phyloP scores from a whole-genome alignment of 2,888 invertebrate species.

The Pyralis farinalis region DNA sequence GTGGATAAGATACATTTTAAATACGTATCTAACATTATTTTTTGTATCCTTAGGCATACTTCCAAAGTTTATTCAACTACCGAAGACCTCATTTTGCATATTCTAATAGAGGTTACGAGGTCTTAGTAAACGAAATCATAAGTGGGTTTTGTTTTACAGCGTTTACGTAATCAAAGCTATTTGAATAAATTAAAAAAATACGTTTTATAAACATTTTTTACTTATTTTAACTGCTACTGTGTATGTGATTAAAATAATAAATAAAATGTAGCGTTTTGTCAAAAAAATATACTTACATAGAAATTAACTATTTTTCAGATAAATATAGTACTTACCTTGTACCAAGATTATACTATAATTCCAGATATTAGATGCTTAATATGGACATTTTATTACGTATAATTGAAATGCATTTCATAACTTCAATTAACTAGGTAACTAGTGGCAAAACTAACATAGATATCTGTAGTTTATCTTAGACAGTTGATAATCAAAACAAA shows the following conservation, averaged over 20 bases:
- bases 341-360: too few relatives aligned
- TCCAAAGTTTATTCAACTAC: constrained; percentile 53
- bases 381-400: too few relatives aligned
- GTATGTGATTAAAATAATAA: too few relatives aligned
- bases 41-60: constrained; percentile 10
- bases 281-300: too few relatives aligned
- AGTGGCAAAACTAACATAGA: background rate
- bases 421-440: background rate
- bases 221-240: too few relatives aligned
- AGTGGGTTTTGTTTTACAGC: constrained; percentile 5
- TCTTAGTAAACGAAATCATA: constrained; percentile 34
- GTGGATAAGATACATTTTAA: too few relatives aligned
- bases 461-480: background rate
- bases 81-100: constrained; percentile 38
- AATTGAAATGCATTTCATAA: background rate
- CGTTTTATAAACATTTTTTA: too few relatives aligned
- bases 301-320: too few relatives aligned
- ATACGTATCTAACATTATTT: too few relatives aligned
- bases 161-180: background rate
- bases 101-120: constrained; percentile 49
- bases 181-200: background rate
- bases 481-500: background rate
- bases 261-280: too few relatives aligned
- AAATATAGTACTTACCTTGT: too few relatives aligned
- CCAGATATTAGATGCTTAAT: too few relatives aligned